phyloP scores from a whole-genome alignment of 1,140 invertebrate species.

The Drosophila arawakana region DNA sequence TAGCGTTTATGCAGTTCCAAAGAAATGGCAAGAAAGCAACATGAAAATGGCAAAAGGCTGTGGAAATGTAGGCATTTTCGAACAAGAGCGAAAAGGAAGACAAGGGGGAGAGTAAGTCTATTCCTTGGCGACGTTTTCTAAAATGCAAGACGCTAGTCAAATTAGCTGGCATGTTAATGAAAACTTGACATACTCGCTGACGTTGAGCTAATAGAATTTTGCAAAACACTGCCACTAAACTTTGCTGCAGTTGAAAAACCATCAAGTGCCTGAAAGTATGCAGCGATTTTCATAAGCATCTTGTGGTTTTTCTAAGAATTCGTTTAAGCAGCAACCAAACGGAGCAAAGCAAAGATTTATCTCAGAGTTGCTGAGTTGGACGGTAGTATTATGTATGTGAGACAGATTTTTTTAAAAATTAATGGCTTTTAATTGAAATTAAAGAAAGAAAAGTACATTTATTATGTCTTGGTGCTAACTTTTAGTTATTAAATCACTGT shows the following conservation, averaged over 20 bases:
- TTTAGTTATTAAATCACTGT: no score
- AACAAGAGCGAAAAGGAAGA: neutral
- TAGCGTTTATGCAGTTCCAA: slow-evolving; percentile 46
- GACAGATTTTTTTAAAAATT: no score
- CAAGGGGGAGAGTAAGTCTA: no score
- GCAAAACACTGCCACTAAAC: slow-evolving; percentile 34
- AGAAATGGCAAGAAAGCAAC: neutral
- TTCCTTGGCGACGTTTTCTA: slow-evolving; percentile 27
- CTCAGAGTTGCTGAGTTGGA: neutral
- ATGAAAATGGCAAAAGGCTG: neutral
- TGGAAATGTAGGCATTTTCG: neutral
- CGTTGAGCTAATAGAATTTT: slow-evolving; percentile 66
- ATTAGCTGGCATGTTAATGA: slow-evolving; percentile 70
- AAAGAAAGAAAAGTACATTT: no score
- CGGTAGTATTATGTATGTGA: no score
- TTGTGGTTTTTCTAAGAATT: neutral
- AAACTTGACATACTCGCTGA: slow-evolving; percentile 40
- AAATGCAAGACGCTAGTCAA: slow-evolving; percentile 49
- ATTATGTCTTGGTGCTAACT: no score
- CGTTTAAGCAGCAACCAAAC: neutral
- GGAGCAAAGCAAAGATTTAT: neutral
- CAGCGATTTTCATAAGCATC: slow-evolving; percentile 16
- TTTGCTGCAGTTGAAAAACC: neutral
- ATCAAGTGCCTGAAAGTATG: slow-evolving; percentile 2
- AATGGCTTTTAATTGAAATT: no score